Evolutionary conservation across 2,113 vertebrate genomes (phyloP).

Genomic region (Callospermophilus lateralis): DNA sequence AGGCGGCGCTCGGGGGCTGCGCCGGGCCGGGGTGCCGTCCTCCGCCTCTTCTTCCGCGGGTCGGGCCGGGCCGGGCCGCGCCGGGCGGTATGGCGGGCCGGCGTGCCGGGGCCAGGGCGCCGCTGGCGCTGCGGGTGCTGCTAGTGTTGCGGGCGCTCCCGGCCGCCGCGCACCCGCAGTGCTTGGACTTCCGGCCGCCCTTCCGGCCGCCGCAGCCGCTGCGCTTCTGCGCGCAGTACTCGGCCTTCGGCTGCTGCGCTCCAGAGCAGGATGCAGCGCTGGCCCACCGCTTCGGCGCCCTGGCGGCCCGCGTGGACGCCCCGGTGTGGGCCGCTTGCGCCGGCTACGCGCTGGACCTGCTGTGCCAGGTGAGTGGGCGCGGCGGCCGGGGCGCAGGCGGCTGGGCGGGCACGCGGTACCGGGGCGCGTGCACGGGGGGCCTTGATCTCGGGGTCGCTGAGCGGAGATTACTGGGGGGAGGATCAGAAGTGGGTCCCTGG

Average conservation of each 20-base stretch:
- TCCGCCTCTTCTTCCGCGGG: background rate
- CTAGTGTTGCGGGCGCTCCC: constrained; percentile 70
- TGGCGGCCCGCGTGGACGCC: constrained; percentile 89
- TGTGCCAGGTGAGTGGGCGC: constrained; percentile 93
- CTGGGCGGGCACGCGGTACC: background rate
- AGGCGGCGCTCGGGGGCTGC: background rate
- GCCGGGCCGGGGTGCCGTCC: background rate
- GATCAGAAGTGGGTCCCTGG: background rate
- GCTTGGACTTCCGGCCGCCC: constrained; percentile 98
- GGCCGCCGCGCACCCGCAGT: constrained; percentile 92
- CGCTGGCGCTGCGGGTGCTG: constrained; percentile 71
- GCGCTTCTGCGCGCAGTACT: constrained; percentile 93
- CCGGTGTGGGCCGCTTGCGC: constrained; percentile 89
- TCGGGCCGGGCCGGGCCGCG: background rate
- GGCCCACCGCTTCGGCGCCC: constrained; percentile 89
- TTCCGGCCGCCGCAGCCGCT: constrained; percentile 92
- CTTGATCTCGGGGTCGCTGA: background rate
- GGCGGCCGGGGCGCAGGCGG: background rate
- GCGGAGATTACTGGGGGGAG: background rate
- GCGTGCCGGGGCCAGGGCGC: background rate
- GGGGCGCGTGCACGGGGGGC: background rate
- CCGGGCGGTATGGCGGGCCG: constrained; percentile 18
- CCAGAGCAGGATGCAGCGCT: constrained; percentile 89
- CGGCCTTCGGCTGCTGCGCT: constrained; percentile 96
- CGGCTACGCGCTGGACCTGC: constrained; percentile 92